Evolutionary conservation across 2,113 vertebrate genomes (phyloP).

Genomic region (Formicarius rufipectus): DNA sequence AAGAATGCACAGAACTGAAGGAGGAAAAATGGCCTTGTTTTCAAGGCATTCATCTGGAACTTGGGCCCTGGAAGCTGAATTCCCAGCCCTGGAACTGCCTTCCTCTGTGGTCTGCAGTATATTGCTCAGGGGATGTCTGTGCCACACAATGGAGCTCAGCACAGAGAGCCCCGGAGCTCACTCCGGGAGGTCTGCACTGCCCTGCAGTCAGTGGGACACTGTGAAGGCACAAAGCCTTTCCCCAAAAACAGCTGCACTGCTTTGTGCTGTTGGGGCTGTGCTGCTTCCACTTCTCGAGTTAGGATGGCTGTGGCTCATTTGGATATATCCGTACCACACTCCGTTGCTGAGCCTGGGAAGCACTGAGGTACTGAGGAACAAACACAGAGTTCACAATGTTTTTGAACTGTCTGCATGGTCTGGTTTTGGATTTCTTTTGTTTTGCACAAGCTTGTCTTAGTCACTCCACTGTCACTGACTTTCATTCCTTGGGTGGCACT

Average conservation of each 20-base stretch:
- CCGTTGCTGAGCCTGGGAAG: neutral
- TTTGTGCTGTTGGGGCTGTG: neutral
- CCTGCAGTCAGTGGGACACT: neutral
- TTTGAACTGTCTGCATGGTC: neutral
- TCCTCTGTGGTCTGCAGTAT: neutral
- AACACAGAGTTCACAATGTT: neutral
- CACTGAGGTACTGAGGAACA: neutral
- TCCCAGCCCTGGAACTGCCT: neutral
- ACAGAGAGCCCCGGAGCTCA: neutral
- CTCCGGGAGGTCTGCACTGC: neutral
- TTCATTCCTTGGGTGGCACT: neutral
- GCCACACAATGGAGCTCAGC: neutral
- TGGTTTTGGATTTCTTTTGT: slow-evolving; percentile 7
- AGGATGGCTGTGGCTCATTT: neutral
- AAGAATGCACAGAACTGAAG: neutral
- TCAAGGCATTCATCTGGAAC: neutral
- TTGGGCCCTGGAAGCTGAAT: neutral
- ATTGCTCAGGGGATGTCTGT: neutral
- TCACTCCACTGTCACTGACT: neutral
- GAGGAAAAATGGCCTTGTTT: neutral
- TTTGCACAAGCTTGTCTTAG: neutral
- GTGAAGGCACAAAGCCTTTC: accelerated
- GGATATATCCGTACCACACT: neutral
- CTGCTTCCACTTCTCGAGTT: neutral
- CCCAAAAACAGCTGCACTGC: neutral